Percentiles rank a stretch among this genome's conserved stretches.
Conservation (phyloP, 2,797 vertebrate genomes). For the Choloepus didactylus region DNA sequence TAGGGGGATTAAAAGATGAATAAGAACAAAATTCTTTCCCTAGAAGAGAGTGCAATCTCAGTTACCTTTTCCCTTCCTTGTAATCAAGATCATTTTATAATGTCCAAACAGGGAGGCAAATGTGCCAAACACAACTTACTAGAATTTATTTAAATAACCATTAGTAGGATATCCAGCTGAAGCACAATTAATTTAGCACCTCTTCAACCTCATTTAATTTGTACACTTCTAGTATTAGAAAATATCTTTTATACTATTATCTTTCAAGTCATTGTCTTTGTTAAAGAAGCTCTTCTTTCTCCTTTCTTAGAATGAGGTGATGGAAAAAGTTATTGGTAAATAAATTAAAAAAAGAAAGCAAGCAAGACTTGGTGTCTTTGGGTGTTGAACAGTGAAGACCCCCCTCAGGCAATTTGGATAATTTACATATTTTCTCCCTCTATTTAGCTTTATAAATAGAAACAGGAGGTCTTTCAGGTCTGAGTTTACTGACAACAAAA, state of each 20-base stretch:
- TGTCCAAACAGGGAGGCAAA: neutral
- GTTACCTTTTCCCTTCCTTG: neutral
- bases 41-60: neutral
- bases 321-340: neutral
- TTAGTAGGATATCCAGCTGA: neutral
- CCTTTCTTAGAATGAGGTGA: neutral
- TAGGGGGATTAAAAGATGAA: slow-evolving; percentile 22
- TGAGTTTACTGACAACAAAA: slow-evolving; percentile 23
- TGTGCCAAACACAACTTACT: neutral
- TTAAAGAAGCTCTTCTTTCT: neutral
- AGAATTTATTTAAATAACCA: neutral
- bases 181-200: no score
- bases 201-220: no score
- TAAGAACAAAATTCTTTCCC: neutral
- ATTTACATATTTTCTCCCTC: neutral
- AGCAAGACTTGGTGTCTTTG: neutral
- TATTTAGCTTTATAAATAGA: neutral
- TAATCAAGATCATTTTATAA: slow-evolving; percentile 27
- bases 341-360: slow-evolving; percentile 5
- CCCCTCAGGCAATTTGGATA: neutral
- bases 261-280: slow-evolving; percentile 19
- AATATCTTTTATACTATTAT: neutral
- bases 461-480: neutral
- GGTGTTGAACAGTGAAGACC: neutral
- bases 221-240: slow-evolving; percentile 1